Evolutionary conservation across 2,888 invertebrate genomes (phyloP), one percentile per base, ranked within the genome.

Genomic region (Diadegma fenestrale): DNA sequence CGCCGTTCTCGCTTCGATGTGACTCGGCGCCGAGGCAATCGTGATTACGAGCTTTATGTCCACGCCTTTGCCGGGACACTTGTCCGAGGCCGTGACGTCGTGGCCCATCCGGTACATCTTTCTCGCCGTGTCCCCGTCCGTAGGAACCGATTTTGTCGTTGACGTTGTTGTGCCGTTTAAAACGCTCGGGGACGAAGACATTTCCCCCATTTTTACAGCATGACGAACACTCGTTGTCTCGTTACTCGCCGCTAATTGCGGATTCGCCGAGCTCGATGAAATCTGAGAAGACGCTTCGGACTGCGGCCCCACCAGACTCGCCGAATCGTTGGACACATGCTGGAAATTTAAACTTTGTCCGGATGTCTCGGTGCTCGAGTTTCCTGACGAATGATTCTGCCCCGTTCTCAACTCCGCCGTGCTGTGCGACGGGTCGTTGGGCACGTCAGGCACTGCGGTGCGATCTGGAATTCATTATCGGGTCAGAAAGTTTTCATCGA

Each of bases 1-100:
- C 0, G 95, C 92, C 72, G 94, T 94, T n/a, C 97, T 95, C 86
- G 97, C 96, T 22, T 95, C 95, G 30, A 94, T 92, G 91, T 98
- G 96, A 6, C 89, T 92, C 0, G 97, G 97, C 0, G 97, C 96
- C 0, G 97, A 97, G 82, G 97, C 95, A 26, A 97, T 94, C 12
- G 96, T 94, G 33, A 97, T 93, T 17, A 96, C 94, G 19, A 95
- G 89, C 45, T 91, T 89, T 88, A 93, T 92, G 19, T 92, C 92
- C 66, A 91, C 91, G 68, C 94, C 94, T 41, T 93, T 90, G 7
- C 93, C 89, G 8, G 94, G 94, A 82, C 93, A 91, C 43, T 88
- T 91, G 7, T 93, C 92, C 1, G 91, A 87, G 0, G 91, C 89
- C 0, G 90, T 83, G 10, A 92, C 89, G 3, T 90, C 88, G 81